Base-by-base conservation (phyloP, 1,140 invertebrate genomes). In the Goniozus legneri region DNA sequence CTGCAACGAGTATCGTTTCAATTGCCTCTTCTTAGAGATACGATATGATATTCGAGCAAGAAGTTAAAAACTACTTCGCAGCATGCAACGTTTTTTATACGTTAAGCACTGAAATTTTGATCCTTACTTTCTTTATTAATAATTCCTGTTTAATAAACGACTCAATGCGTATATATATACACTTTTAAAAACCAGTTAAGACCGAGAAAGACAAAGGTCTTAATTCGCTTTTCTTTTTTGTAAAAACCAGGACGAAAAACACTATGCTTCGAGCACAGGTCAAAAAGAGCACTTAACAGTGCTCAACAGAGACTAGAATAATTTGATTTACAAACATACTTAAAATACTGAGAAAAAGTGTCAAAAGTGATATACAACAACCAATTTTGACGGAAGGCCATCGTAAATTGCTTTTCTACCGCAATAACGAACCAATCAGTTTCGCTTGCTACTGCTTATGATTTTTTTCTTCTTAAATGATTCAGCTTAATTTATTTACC, bases 261-360 rank as follows among this genome's bases (percentile, higher is more conserved):
- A 40, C 38, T 42, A 58, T 54, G 37, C 39, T 58, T 54, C 55
- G 52, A 59, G 57, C 52, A 58, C 44, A 13, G 40, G 52, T 52
- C 32, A 34, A 55, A 58, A 58, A 33, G 34, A 50, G 40, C 40
- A 37, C 24, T 33, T 56, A 51, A 51, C 61, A 43, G 65, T 62
- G 60, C 60, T 69, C 61, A 43, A 58, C 60, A 61, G 58, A 66
- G 70, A 73, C 69, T 73, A 73, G 70, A 73, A 69, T 71, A 69
- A 64, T 71, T 71, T 71, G 69, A 73, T 71, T 72, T 67, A 63
- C 60, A 64, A 71, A 71, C 63, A 62, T 66, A 70, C 64, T 68
- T 71, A 63, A 71, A 73, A 73, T 73, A 73, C 70, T 71, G 70
- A 66, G 59, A 54, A n/a, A n/a, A n/a, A n/a, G n/a, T 65, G 64